Evolutionary conservation across 2,113 vertebrate genomes (phyloP).

Genomic region (Felis chaus): DNA sequence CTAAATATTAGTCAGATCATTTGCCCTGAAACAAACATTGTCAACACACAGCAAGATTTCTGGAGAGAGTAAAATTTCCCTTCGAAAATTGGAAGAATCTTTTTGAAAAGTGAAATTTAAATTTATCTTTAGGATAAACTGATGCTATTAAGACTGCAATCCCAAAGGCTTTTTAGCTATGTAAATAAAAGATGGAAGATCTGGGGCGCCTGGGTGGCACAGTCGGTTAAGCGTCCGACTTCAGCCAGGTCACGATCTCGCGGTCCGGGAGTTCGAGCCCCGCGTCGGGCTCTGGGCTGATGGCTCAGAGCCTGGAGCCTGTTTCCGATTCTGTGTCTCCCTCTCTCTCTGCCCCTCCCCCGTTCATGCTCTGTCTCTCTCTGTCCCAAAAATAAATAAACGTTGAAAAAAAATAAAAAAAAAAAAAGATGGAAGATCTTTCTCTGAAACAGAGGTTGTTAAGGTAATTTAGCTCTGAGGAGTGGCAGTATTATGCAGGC

Average conservation of each 20-base stretch:
- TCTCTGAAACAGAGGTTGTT: not conserved
- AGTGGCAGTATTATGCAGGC: not conserved
- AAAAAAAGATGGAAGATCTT: not conserved
- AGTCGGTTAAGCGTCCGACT: too few relatives aligned
- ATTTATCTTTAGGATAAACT: not conserved
- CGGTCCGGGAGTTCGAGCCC: too few relatives aligned
- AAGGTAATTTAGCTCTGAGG: not conserved
- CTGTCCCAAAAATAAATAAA: too few relatives aligned
- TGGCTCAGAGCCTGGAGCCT: too few relatives aligned
- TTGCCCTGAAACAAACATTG: not conserved
- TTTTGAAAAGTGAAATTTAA: not conserved
- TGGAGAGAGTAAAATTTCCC: not conserved
- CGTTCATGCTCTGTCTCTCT: too few relatives aligned
- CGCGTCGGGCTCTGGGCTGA: too few relatives aligned
- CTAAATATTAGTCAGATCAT: not conserved
- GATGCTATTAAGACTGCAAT: not conserved
- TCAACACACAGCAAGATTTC: not conserved
- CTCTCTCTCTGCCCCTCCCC: too few relatives aligned
- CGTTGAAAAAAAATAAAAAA: too few relatives aligned
- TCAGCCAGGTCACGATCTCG: too few relatives aligned
- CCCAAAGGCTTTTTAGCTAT: not conserved
- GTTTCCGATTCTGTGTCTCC: too few relatives aligned
- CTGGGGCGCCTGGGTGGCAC: too few relatives aligned
- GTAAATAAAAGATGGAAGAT: too few relatives aligned
- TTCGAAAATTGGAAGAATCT: not conserved